phyloP scores from a whole-genome alignment of 2,797 vertebrate genomes.

The Furcifer pardalis region DNA sequence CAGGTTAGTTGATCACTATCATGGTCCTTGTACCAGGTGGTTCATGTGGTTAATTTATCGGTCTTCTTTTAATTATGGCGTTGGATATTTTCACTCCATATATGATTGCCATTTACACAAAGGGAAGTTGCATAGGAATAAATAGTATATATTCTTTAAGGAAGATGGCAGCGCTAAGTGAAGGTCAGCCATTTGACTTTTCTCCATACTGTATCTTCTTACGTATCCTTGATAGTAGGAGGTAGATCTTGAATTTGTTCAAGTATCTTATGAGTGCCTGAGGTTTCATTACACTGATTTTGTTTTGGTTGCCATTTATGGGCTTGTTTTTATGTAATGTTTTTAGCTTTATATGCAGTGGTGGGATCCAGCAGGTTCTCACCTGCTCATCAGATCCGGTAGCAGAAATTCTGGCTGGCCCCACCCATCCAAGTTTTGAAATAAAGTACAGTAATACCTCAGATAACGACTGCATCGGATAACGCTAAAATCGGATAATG shows the following conservation, averaged over 20 bases:
- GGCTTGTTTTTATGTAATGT: too few relatives aligned
- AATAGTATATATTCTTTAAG: background rate
- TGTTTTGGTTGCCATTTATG: too few relatives aligned
- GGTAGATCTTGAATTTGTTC: background rate
- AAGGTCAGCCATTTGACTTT: background rate
- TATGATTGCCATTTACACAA: background rate
- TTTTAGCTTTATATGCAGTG: too few relatives aligned
- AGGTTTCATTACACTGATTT: background rate
- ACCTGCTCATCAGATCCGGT: too few relatives aligned
- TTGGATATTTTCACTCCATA: background rate
- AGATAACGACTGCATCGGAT: too few relatives aligned
- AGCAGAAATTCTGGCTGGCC: too few relatives aligned
- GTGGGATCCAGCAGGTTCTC: too few relatives aligned
- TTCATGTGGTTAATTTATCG: background rate
- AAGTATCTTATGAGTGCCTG: background rate
- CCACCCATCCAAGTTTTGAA: too few relatives aligned
- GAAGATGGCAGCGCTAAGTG: background rate
- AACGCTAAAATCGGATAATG: too few relatives aligned
- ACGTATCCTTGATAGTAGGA: background rate
- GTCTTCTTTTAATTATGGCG: background rate
- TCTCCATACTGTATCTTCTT: background rate
- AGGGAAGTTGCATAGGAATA: background rate
- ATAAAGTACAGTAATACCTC: too few relatives aligned
- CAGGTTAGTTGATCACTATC: conserved; percentile 66
- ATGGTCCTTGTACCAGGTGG: background rate